Evolutionary conservation across 2,888 invertebrate genomes (phyloP).

Genomic region (Cephonodes hylas): DNA sequence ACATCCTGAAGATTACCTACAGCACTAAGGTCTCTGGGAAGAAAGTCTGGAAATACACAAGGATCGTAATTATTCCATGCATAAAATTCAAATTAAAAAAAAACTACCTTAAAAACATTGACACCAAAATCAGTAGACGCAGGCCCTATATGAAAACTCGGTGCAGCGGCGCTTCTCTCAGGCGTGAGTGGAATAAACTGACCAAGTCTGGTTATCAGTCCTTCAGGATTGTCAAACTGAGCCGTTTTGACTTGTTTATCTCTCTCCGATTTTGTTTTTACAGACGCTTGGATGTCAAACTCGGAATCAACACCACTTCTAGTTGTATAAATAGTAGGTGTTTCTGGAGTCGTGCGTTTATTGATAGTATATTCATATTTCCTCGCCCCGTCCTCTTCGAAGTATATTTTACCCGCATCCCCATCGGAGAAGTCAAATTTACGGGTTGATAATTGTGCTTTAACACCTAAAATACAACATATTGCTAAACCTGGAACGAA

Average conservation of each 20-base stretch:
- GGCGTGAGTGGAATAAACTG: background rate
- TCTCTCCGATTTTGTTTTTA: background rate
- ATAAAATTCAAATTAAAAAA: background rate
- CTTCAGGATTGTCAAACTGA: no score
- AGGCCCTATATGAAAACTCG: background rate
- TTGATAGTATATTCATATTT: no score
- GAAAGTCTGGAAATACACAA: no score
- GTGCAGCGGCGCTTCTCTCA: background rate
- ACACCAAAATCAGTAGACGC: slow-evolving; percentile 53
- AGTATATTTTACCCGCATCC: slow-evolving; percentile 29
- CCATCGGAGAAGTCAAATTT: background rate
- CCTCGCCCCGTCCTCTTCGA: no score
- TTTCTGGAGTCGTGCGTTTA: background rate
- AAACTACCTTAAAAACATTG: slow-evolving; percentile 51
- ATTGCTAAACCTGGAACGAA: slow-evolving; percentile 27
- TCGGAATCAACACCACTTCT: background rate
- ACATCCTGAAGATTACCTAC: no score
- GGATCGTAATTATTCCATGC: no score
- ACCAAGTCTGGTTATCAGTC: no score
- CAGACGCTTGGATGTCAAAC: background rate
- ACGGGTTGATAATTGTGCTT: slow-evolving; percentile 17
- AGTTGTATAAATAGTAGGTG: background rate
- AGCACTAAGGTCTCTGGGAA: no score
- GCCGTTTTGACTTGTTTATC: background rate
- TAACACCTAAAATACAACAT: slow-evolving; percentile 23